Base-by-base conservation (phyloP, 2,888 invertebrate genomes). In the Heteromurus nitidus region DNA sequence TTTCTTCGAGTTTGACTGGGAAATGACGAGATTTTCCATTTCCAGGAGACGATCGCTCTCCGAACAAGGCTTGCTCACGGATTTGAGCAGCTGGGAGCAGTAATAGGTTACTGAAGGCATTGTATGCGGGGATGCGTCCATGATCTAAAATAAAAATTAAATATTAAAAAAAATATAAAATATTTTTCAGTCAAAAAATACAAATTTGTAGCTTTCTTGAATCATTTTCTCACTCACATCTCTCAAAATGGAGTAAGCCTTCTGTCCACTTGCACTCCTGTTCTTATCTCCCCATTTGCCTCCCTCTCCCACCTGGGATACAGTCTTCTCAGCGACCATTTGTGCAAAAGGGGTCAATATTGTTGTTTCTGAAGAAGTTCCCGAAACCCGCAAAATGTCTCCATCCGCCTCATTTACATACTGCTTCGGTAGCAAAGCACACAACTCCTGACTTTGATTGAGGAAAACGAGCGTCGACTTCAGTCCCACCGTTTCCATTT, bases 51-150 rank as follows among this genome's bases (percentile, higher is more conserved):
- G 36, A 3, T 84, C 74, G 1, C 70, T 70, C 13, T 73, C 60
- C n/a, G 28, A 72, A 18, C 24, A 20, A n/a, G 58, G 73, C 3
- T 18, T 20, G 58, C 79, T 82, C 36, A 81, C 53, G 22, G 72
- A 11, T 30, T 67, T 67, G 16, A 86, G 50, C 20, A 86, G 70
- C 60, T 85, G 84, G 5, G 81, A 70, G 36, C 83, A 82, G 47
- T 80, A 86, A 50, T 84, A 86, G 16, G 84, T 83, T n/a, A 85
- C 50, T 0, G 85, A 85, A 13, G 86, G 86, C 86, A 86, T 86
- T 18, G 86, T 85, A 62, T 86, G 85, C 3, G 86, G 86, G n/a
- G 86, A 86, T 1, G 83, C 68, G 47, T 86, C 85, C 83, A 86
- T 85, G 9, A 86, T 82, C 85, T 86, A 28, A 7, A 64, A 47